phyloP scores from a whole-genome alignment of 2,797 vertebrate genomes.

The Lophotriccus pileatus region DNA sequence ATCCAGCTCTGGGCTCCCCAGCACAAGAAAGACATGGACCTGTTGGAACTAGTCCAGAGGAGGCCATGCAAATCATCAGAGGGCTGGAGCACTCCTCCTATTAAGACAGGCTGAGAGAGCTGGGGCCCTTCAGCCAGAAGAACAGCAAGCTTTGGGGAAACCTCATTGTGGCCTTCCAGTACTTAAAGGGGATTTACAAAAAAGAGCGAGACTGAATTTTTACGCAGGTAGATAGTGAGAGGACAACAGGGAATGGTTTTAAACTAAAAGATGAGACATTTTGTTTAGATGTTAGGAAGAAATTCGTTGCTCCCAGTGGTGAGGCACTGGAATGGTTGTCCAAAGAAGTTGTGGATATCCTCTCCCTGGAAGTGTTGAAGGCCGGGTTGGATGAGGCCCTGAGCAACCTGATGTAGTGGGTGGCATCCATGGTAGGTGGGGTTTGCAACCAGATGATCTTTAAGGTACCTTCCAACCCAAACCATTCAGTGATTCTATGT shows the following conservation, averaged over 20 bases:
- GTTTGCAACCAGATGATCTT: background rate
- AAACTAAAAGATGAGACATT: background rate
- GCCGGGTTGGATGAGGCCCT: background rate
- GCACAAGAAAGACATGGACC: rapidly evolving
- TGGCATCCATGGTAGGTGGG: background rate
- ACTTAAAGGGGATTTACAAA: background rate
- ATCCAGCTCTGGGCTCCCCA: background rate
- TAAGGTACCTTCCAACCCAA: background rate
- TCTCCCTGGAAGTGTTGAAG: background rate
- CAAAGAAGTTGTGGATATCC: background rate
- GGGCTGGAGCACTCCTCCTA: background rate
- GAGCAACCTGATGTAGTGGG: background rate
- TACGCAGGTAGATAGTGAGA: background rate
- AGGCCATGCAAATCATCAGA: background rate
- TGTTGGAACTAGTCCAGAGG: background rate
- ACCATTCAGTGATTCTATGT: background rate
- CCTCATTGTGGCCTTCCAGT: background rate
- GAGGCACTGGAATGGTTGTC: background rate
- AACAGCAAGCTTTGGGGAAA: background rate
- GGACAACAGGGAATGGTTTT: background rate
- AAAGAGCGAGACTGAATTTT: background rate
- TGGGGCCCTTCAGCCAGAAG: background rate
- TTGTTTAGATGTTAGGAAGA: background rate
- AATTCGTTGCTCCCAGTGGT: background rate
- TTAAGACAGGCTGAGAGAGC: background rate